phyloP scores from a whole-genome alignment of 2,888 invertebrate genomes.

The Hartigia nigra region DNA sequence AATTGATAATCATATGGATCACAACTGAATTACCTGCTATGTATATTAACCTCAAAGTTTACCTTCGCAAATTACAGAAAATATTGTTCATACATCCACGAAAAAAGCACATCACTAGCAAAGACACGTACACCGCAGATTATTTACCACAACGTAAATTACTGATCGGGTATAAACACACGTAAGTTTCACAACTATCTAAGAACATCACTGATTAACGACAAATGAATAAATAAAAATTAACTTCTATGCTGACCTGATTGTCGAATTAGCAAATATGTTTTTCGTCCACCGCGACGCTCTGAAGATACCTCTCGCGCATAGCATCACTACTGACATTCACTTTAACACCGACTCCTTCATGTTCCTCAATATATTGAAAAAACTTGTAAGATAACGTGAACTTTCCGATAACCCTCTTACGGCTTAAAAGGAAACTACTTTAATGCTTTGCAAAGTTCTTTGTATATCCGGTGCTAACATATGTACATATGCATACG shows the following conservation, averaged over 20 bases:
- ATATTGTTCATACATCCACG: neutral
- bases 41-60: neutral
- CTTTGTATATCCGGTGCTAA: neutral
- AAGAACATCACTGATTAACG: neutral
- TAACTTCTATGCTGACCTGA: constrained; percentile 44
- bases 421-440: neutral
- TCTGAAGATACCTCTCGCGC: constrained; percentile 51
- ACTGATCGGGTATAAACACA: neutral
- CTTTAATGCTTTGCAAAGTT: neutral
- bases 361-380: constrained; percentile 8
- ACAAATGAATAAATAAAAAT: neutral
- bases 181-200: neutral
- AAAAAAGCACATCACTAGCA: neutral
- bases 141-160: neutral
- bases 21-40: neutral
- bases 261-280: constrained; percentile 42
- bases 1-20: neutral
- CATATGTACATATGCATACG: no score
- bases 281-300: constrained; percentile 49
- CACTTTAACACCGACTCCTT: constrained; percentile 8
- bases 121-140: neutral
- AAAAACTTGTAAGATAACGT: constrained; percentile 18
- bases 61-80: neutral
- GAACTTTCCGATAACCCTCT: constrained; percentile 21
- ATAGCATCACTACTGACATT: constrained; percentile 52